A percentile compares a stretch with the other conserved stretches of the same genome.
Conservation (phyloP, 2,888 invertebrate genomes). For the Seira sanloemensis region DNA sequence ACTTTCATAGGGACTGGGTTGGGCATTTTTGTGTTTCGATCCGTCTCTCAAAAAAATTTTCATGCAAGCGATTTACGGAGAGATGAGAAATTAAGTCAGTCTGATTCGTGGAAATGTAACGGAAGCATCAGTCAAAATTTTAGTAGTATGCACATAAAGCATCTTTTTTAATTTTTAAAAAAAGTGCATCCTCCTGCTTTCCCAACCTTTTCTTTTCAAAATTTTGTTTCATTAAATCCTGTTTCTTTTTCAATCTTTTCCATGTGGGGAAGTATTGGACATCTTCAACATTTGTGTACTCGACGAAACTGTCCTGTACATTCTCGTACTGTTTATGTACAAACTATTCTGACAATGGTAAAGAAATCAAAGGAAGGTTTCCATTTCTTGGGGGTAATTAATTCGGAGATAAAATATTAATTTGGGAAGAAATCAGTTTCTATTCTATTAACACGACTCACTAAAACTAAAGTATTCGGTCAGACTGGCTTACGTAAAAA, state of each 20-base stretch:
- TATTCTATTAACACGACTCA: no score
- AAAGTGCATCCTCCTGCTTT: background rate
- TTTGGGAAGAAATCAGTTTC: background rate
- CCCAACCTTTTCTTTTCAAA: background rate
- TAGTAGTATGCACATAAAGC: background rate
- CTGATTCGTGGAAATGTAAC: constrained; percentile 16
- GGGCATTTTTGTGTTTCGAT: constrained; percentile 15
- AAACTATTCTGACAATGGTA: constrained; percentile 55
- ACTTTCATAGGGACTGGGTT: constrained; percentile 28
- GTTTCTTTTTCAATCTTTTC: background rate
- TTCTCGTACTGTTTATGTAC: constrained; percentile 50
- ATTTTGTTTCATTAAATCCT: background rate
- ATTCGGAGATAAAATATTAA: no score
- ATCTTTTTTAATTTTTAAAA: background rate
- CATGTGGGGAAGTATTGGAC: constrained; percentile 47
- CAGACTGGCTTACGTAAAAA: constrained; percentile 28
- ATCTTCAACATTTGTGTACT: constrained; percentile 42
- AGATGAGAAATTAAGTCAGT: constrained; percentile 40
- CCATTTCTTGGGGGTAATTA: no score
- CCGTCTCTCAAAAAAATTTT: background rate
- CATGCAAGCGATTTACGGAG: background rate
- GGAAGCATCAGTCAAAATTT: constrained; percentile 32
- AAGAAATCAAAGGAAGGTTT: no score
- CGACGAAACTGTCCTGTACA: constrained; percentile 57
- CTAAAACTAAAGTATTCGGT: constrained; percentile 13